Evolutionary conservation across 2,797 vertebrate genomes (phyloP), one percentile per base, ranked within the genome.

Genomic region (Urocyon cinereoargenteus): DNA sequence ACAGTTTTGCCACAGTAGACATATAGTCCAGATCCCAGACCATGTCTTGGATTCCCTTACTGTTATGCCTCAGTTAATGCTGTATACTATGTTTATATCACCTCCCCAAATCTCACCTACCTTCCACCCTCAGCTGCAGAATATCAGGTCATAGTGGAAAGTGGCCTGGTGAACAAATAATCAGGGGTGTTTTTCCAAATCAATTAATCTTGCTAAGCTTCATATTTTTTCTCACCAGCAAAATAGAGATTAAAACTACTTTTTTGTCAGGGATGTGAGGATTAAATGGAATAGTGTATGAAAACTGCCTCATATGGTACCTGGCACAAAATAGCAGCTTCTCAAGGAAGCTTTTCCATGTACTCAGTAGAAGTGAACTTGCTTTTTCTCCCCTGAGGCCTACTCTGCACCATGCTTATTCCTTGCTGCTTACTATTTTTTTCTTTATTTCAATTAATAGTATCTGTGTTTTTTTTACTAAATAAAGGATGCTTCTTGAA

Each of bases 141-240:
- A 91, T 45, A 19, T 75, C 24, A 91, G 21, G 26, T 2, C 53
- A 3, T 36, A 75, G 8, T 84, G 2, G 15, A 88, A 90, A 57
- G 40, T 66, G 10, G 24, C 26, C 34, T 72, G 15, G 2, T 40
- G 3, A 79, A 22, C 16, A 82, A 77, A 49, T 55, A 62, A n/a
- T 28, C 5, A 12, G 16, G 24, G 19, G 19, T 73, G 34, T 15
- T 24, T 86, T n/a, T 59, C 8, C n/a, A 96, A 86, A 61, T 73
- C 45, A 91, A 61, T 73, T 19, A 90, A 72, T 62, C 49, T 92
- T 93, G 31, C 59, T 61, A 62, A 88, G 15, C 16, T 87, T 94
- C 24, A 40, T 77, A 82, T 81, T 59, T 45, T 68, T n/a, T 11
- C 40, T 89, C 40, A 73, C 19, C 31, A 86, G 24, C 14, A 93